Conservation (phyloP, 2,888 invertebrate genomes). For the Ophion obscuratus region DNA sequence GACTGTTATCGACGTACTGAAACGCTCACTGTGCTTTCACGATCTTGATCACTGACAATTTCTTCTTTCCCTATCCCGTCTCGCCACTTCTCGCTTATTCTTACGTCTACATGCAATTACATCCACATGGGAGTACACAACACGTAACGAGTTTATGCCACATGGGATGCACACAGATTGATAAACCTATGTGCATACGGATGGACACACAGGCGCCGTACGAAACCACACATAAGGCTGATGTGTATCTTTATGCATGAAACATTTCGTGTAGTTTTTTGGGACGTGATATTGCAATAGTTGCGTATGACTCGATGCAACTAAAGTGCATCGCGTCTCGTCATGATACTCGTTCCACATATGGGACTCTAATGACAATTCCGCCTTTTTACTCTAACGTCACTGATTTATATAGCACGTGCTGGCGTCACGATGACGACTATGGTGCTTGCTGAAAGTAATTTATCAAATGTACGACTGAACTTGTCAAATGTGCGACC, state of each 20-base stretch:
- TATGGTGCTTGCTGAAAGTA: too few species aligned
- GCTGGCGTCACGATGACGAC: slow-evolving; percentile 44
- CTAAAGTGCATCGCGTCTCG: slow-evolving; percentile 56
- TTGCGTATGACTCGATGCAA: slow-evolving; percentile 36
- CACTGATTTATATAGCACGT: slow-evolving; percentile 77
- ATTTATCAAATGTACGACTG: neutral
- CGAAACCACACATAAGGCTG: neutral
- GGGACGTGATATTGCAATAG: slow-evolving; percentile 8
- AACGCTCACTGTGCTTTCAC: slow-evolving; percentile 50
- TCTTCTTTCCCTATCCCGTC: slow-evolving; percentile 64
- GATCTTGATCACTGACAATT: slow-evolving; percentile 46
- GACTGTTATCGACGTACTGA: slow-evolving; percentile 63
- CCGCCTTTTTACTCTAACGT: slow-evolving; percentile 71
- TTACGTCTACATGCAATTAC: neutral
- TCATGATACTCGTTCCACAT: slow-evolving; percentile 68
- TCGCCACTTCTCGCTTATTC: slow-evolving; percentile 62
- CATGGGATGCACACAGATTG: neutral
- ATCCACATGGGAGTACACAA: neutral
- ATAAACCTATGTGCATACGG: neutral
- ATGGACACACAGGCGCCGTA: neutral
- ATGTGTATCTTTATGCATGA: slow-evolving; percentile 6
- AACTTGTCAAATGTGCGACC: too few species aligned
- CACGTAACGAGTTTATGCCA: neutral
- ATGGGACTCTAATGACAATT: slow-evolving; percentile 76
- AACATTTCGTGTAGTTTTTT: slow-evolving; percentile 19